phyloP scores from a whole-genome alignment of 2,888 invertebrate species.

The Ceriagrion tenellum region DNA sequence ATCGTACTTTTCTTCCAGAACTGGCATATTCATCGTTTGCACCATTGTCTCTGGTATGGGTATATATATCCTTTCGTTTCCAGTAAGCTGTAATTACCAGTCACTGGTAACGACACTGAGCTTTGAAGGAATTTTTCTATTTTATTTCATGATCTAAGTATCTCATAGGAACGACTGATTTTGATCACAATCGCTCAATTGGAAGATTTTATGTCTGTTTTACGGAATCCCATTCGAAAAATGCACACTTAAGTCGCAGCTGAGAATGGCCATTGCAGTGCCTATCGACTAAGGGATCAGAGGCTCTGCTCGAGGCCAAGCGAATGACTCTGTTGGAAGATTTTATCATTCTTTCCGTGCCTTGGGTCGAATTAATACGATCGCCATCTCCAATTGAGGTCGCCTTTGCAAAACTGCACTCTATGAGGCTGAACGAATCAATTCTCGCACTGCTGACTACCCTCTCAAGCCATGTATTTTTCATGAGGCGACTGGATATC shows the following conservation, averaged over 20 bases:
- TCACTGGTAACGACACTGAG: no score
- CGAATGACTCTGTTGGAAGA: background rate
- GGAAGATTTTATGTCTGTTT: background rate
- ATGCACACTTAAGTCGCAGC: background rate
- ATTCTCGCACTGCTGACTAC: background rate
- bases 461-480: background rate
- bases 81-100: no score
- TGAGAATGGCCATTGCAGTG: background rate
- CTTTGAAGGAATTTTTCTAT: background rate
- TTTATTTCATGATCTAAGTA: background rate
- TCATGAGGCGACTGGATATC: background rate
- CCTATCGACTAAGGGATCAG: background rate
- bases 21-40: no score
- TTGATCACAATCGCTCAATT: background rate
- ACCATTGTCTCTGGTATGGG: no score
- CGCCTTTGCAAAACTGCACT: background rate
- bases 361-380: background rate
- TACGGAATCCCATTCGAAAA: background rate
- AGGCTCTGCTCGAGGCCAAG: background rate
- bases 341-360: background rate
- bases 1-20: no score
- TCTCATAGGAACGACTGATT: background rate
- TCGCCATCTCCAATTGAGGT: conserved; percentile 12
- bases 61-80: no score
- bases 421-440: background rate